Conservation (phyloP, 2,113 vertebrate genomes). For the Pardalotus punctatus region DNA sequence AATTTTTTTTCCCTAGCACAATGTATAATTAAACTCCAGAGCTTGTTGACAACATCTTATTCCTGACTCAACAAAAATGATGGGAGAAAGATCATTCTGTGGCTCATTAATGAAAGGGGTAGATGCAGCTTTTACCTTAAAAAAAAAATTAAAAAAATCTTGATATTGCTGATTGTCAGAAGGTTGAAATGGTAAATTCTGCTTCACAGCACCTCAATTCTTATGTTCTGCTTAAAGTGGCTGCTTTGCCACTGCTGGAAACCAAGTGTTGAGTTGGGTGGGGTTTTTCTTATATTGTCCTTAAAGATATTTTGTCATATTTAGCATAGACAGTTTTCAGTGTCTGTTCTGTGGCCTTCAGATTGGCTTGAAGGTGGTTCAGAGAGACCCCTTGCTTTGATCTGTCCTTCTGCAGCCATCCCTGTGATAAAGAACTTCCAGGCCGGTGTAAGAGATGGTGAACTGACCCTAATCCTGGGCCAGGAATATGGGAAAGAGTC, state of each 20-base stretch:
- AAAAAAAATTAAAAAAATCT: background rate
- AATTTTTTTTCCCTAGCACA: background rate
- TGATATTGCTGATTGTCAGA: background rate
- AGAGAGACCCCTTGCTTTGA: background rate
- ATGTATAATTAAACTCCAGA: background rate
- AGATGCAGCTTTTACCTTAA: background rate
- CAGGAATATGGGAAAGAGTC: background rate
- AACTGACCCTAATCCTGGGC: background rate
- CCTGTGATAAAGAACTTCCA: background rate
- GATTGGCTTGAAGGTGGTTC: background rate
- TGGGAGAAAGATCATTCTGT: background rate
- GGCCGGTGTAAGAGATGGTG: fast-evolving
- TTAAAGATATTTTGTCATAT: background rate
- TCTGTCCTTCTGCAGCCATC: background rate
- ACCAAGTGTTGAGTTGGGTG: background rate
- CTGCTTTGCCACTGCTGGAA: background rate
- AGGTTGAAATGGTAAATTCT: background rate
- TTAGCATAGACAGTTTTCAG: fast-evolving
- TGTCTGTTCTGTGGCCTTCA: background rate
- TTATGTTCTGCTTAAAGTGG: background rate
- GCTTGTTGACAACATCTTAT: background rate
- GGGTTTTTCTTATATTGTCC: background rate
- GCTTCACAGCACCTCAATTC: background rate
- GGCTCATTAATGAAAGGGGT: background rate
- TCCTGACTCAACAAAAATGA: background rate